Base-by-base conservation (phyloP, 2,888 invertebrate species). In the Thymelicus lineola region DNA sequence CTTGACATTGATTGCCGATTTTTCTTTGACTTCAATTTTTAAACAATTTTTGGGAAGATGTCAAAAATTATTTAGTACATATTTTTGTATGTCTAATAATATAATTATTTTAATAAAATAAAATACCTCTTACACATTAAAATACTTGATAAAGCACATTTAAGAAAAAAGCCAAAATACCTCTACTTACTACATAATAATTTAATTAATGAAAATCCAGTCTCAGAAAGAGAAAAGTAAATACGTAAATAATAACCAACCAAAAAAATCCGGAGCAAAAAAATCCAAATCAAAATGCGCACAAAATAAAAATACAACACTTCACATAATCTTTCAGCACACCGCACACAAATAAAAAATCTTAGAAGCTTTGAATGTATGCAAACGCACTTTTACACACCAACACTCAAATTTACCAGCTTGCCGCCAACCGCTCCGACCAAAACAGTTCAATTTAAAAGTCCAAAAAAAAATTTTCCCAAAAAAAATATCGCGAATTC, bases 361-460 rank as follows among this genome's bases (percentile, higher is more conserved):
- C 84, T 83, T 78, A 82, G 78, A 89, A 89, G 91, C 90, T 86
- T 82, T 81, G 76, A 85, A 87, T 85, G 86, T 86, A 88, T 80
- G 87, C 87, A 79, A 87, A 88, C 84, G 84, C 86, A 88, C 85
- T 82, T 80, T 83, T 84, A 87, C 83, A 86, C 89, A 90, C 90
- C 82, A 84, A 90, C 91, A 91, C 91, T 87, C 79, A 90, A 90
- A 87, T 88, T 92, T 93, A 93, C 93, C 93, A 90, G 90, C 88
- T 89, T 87, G 85, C 87, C 87, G 89, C 91, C 89, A 88, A 89
- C 86, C 85, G 83, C 70, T 68, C 50, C 86, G 85, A 88, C 79
- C 74, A 76, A 79, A 81, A 72, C 67, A 74, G 75, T 76, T 75
- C 75, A 74, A 75, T 82, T 83, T 77, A 72, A 74, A 80, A 85